A percentile compares a stretch with the other conserved stretches of the same genome.
phyloP scores from a whole-genome alignment of 1,140 invertebrate genomes.

The Scaptomyza montana region DNA sequence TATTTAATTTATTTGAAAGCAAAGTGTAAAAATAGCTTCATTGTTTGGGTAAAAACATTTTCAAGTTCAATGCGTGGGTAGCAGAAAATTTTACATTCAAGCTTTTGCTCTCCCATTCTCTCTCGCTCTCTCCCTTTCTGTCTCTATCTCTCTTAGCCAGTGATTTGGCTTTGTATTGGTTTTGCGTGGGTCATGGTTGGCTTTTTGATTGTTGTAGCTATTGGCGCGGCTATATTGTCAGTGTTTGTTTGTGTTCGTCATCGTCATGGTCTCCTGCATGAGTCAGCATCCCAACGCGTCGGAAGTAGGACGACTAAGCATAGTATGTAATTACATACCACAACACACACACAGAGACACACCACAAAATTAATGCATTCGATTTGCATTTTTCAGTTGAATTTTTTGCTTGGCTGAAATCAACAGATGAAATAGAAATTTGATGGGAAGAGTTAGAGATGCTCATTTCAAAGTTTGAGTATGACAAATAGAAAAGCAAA shows the following conservation, averaged over 20 bases:
- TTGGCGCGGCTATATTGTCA: constrained; percentile 15
- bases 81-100: constrained; percentile 43
- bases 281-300: constrained; percentile 61
- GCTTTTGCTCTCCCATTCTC: constrained; percentile 9
- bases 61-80: constrained; percentile 72
- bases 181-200: constrained; percentile 74
- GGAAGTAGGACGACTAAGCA: constrained; percentile 55
- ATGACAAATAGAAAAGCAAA: not conserved
- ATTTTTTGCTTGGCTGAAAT: constrained; percentile 28
- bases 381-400: constrained; percentile 59
- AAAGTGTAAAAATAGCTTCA: constrained; percentile 35
- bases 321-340: constrained; percentile 41
- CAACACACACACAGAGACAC: constrained; percentile 8
- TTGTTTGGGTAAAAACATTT: constrained; percentile 65
- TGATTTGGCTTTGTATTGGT: constrained; percentile 16
- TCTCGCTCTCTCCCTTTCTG: constrained; percentile 6
- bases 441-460: not conserved
- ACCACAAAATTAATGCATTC: constrained; percentile 25
- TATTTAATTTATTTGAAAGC: constrained; percentile 34
- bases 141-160: constrained; percentile 22
- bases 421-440: constrained; percentile 5
- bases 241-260: constrained; percentile 50
- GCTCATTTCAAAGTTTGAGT: not conserved
- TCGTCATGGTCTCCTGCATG: constrained; percentile 42
- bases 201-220: constrained; percentile 32